phyloP scores from a whole-genome alignment of 2,113 vertebrate species.

The Leptocoma aspasia region DNA sequence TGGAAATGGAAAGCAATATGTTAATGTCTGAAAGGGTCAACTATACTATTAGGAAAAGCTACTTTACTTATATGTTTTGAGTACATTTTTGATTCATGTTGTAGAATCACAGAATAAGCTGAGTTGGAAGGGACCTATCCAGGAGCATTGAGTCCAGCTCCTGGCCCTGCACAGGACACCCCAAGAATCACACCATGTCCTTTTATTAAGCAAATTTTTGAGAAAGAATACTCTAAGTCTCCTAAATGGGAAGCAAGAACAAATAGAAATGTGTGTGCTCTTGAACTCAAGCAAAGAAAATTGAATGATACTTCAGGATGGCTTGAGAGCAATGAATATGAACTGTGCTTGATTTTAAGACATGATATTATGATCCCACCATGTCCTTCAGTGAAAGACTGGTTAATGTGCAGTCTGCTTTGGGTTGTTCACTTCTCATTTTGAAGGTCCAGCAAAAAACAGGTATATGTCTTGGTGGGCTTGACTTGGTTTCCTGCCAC shows the following conservation, averaged over 20 bases:
- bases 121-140: not conserved
- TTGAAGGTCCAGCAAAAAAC: not conserved
- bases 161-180: not conserved
- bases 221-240: not conserved
- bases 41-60: not conserved
- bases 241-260: not conserved
- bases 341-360: not conserved
- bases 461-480: not conserved
- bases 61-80: not conserved
- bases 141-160: not conserved
- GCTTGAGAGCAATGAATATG: not conserved
- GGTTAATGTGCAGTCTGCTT: not conserved
- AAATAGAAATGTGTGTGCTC: not conserved
- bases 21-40: not conserved
- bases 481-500: not conserved
- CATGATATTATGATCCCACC: not conserved
- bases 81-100: not conserved
- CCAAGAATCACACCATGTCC: not conserved
- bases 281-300: not conserved
- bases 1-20: not conserved
- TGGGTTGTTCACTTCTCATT: not conserved
- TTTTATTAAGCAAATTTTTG: constrained; percentile 2
- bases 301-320: not conserved
- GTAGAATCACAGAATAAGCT: not conserved
- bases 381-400: not conserved